A percentile compares a stretch with the other conserved stretches of the same genome.
phyloP scores from a whole-genome alignment of 2,797 vertebrate species.

The Lycodopsis pacificus region DNA sequence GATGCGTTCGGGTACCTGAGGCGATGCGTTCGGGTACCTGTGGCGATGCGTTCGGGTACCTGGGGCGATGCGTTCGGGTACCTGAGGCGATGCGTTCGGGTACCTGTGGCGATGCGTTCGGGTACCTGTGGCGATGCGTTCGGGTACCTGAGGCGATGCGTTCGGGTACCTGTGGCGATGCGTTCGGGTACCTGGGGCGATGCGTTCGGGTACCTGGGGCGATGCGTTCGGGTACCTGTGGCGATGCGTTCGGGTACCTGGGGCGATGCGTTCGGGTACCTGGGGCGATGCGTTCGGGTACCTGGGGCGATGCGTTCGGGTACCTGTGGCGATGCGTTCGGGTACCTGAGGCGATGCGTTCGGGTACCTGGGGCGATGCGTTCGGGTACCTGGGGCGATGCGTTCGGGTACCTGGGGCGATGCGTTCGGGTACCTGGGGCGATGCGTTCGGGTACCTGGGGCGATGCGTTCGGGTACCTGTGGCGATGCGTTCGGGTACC shows the following conservation, averaged over 20 bases:
- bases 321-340: conserved; percentile 36
- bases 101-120: conserved; percentile 40
- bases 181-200: conserved; percentile 41
- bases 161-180: too few relatives aligned
- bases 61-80: conserved; percentile 1
- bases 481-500: background rate
- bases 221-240: conserved; percentile 39
- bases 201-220: background rate
- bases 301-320: background rate
- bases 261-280: conserved; percentile 32
- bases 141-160: too few relatives aligned
- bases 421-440: conserved; percentile 38
- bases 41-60: conserved; percentile 32
- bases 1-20: conserved; percentile 39
- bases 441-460: background rate
- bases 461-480: conserved; percentile 38
- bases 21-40: background rate
- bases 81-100: too few relatives aligned
- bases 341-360: conserved; percentile 33
- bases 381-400: conserved; percentile 41
- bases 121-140: too few relatives aligned
- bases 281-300: conserved; percentile 1
- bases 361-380: background rate
- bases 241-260: background rate
- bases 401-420: too few relatives aligned